Percentiles rank a stretch among this genome's conserved stretches.
phyloP scores from a whole-genome alignment of 2,113 vertebrate genomes.

The Callospermophilus lateralis region DNA sequence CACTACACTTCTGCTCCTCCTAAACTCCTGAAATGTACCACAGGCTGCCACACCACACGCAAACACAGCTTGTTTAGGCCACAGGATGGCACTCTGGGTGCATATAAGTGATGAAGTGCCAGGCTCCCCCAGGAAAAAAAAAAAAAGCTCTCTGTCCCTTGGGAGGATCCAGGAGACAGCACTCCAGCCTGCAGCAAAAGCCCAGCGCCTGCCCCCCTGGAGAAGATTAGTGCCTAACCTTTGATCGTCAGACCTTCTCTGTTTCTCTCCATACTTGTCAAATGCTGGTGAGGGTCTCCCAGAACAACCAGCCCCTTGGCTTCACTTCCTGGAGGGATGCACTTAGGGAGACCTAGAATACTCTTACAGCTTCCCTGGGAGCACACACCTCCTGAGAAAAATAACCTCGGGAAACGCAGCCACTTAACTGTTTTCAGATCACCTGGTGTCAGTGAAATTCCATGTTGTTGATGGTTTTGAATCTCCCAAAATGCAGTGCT shows the following conservation, averaged over 20 bases:
- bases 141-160: constrained; percentile 24
- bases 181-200: not conserved
- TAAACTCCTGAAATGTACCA: constrained; percentile 42
- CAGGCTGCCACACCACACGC: constrained; percentile 33
- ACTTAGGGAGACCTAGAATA: not conserved
- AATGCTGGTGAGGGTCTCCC: not conserved
- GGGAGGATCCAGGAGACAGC: constrained; percentile 13
- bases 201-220: not conserved
- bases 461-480: not conserved
- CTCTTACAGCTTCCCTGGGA: not conserved
- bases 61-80: constrained; percentile 73
- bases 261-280: not conserved
- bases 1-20: constrained; percentile 7
- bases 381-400: not conserved
- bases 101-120: constrained; percentile 40
- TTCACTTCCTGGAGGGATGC: not conserved
- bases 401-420: not conserved
- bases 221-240: not conserved
- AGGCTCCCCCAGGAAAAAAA: constrained; percentile 35
- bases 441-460: not conserved
- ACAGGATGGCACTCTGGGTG: constrained; percentile 84
- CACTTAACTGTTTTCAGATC: not conserved
- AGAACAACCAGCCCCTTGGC: not conserved
- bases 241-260: not conserved
- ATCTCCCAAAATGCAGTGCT: not conserved